A percentile compares a stretch with the other conserved stretches of the same genome.
These are phyloP conservation scores for Laodelphax striatellus DNA, from an alignment of 1,140 invertebrate species.

Conservation along the genomic window DNA sequence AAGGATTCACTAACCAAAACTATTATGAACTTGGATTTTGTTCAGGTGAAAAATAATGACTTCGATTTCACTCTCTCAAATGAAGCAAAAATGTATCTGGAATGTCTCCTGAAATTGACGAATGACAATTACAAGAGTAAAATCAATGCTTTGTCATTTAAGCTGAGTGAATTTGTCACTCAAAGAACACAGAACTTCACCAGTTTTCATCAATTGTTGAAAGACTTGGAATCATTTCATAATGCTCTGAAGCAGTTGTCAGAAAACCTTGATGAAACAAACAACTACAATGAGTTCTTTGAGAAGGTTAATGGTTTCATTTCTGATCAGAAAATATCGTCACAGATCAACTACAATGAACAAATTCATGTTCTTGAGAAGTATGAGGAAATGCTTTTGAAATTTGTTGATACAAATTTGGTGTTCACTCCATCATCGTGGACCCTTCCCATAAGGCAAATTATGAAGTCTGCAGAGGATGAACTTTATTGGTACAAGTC, in stretches of 20 bases:
- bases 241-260: background rate
- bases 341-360: background rate
- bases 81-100: background rate
- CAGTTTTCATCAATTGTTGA: background rate
- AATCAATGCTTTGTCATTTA: no score
- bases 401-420: background rate
- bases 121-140: background rate
- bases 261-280: background rate
- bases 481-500: background rate
- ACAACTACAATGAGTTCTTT: background rate
- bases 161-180: no score
- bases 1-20: background rate
- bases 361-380: background rate
- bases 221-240: background rate
- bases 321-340: background rate
- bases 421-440: background rate
- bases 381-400: background rate
- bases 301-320: background rate
- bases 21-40: background rate
- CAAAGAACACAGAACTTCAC: background rate
- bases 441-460: background rate
- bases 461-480: background rate
- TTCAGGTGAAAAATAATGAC: background rate
- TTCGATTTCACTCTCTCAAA: background rate
- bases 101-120: background rate